Evolutionary conservation across 2,888 invertebrate genomes (phyloP).

Genomic region (Mythimna lalbum): DNA sequence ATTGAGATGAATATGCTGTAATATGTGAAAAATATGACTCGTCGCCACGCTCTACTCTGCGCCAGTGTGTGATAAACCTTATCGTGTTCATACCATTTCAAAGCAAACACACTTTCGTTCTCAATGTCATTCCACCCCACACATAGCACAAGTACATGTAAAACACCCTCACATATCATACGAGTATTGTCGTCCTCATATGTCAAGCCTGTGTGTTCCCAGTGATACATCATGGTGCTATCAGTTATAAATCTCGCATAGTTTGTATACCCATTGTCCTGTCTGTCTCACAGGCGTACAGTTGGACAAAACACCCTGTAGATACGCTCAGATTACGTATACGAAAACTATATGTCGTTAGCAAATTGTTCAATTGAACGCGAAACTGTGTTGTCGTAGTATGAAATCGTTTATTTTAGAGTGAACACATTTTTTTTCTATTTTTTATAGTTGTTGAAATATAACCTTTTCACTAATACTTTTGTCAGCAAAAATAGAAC

Average conservation of each 20-base stretch:
- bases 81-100: neutral
- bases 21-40: too few species aligned
- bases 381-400: neutral
- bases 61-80: too few species aligned
- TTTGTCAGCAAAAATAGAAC: too few species aligned
- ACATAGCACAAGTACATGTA: neutral
- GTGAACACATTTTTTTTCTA: too few species aligned
- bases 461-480: too few species aligned
- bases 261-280: constrained; percentile 58
- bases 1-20: too few species aligned
- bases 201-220: constrained; percentile 35
- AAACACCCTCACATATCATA: constrained; percentile 18
- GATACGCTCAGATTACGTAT: neutral
- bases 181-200: constrained; percentile 50
- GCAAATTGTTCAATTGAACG: neutral
- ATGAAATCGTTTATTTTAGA: neutral
- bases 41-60: too few species aligned
- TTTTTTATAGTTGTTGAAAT: too few species aligned
- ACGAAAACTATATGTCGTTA: neutral
- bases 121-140: neutral
- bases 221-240: constrained; percentile 55
- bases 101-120: constrained; percentile 35
- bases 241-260: constrained; percentile 61
- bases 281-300: constrained; percentile 35
- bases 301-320: constrained; percentile 31